Evolutionary conservation across 2,888 invertebrate genomes (phyloP).

Genomic region (Halictus ligatus): DNA sequence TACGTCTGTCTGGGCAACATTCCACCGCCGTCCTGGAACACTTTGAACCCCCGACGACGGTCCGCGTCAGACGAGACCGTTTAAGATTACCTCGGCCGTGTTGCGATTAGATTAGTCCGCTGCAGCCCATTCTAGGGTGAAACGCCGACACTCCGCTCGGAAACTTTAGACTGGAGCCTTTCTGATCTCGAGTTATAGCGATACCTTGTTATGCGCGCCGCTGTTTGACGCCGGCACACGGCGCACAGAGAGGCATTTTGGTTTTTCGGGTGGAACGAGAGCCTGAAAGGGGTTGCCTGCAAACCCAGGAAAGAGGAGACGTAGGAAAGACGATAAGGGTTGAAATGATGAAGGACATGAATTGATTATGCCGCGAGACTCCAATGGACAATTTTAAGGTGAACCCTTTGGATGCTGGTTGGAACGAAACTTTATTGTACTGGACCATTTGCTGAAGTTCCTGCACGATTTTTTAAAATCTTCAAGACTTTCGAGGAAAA

Average conservation of each 20-base stretch:
- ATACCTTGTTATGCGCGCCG: not conserved
- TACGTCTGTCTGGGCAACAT: not conserved
- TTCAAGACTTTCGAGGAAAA: no score
- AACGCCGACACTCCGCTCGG: not conserved
- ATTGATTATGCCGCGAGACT: not conserved
- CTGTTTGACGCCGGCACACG: not conserved
- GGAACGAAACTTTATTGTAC: no score
- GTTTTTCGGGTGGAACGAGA: not conserved
- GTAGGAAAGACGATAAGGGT: not conserved
- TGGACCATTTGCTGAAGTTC: no score
- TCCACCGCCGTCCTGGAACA: not conserved
- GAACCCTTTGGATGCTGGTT: no score
- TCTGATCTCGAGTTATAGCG: not conserved
- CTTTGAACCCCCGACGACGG: not conserved
- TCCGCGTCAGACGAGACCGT: not conserved
- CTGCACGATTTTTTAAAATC: no score
- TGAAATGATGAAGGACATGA: not conserved
- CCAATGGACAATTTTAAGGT: no score
- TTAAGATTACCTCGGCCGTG: constrained; percentile 1
- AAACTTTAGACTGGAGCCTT: not conserved
- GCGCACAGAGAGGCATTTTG: not conserved
- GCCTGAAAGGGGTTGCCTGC: not conserved
- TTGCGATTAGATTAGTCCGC: not conserved
- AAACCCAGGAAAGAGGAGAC: not conserved
- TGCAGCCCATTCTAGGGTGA: not conserved